Percentiles rank a stretch among this genome's conserved stretches.
Evolutionary conservation across 2,888 invertebrate species (phyloP).

Genomic region (Rambutsinella grinnellia): DNA sequence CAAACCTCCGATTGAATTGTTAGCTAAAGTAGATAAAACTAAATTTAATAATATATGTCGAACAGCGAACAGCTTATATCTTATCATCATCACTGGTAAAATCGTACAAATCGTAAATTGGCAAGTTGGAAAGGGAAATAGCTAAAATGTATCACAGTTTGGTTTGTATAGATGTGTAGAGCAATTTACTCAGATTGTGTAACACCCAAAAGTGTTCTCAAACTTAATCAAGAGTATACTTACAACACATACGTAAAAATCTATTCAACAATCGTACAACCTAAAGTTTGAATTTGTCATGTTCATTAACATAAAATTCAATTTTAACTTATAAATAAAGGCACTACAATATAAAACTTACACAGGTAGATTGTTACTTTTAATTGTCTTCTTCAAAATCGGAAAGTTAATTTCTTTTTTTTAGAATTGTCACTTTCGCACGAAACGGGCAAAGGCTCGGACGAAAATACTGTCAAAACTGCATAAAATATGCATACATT

Average conservation of each 20-base stretch:
- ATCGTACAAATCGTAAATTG: conserved; percentile 3
- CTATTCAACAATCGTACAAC: no score
- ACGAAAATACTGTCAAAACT: neutral
- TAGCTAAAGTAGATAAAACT: neutral
- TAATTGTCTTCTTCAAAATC: neutral
- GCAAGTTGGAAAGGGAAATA: conserved; percentile 47
- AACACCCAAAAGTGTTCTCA: neutral
- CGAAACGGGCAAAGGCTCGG: neutral
- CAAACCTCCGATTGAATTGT: no score
- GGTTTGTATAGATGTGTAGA: conserved; percentile 28
- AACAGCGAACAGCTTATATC: neutral
- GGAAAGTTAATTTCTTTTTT: neutral
- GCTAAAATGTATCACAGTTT: conserved; percentile 50
- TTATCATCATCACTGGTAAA: neutral
- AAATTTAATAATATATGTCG: neutral
- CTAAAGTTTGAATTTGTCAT: no score
- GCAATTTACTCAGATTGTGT: neutral
- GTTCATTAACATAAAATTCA: conserved; percentile 3
- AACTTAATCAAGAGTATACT: neutral
- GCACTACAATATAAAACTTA: conserved; percentile 19
- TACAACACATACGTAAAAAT: conserved; percentile 1
- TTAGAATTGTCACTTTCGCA: neutral
- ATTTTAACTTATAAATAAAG: conserved; percentile 10
- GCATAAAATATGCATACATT: conserved; percentile 11
- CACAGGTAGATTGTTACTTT: no score